Evolutionary conservation across 2,797 vertebrate genomes (phyloP).

Genomic region (Lagodon rhomboides): DNA sequence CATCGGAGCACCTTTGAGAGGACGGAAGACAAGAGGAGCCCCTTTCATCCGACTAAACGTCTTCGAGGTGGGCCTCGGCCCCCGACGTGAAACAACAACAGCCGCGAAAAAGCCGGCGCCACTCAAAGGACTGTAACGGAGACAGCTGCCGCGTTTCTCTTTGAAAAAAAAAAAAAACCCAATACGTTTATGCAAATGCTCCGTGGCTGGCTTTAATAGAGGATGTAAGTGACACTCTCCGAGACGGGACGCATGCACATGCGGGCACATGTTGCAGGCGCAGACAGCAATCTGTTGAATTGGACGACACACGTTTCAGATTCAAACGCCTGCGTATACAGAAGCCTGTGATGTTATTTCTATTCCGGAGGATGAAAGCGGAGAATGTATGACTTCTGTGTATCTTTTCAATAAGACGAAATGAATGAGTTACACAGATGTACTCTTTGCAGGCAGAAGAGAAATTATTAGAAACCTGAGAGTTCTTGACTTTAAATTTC

Average conservation of each 20-base stretch:
- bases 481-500: background rate
- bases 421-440: background rate
- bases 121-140: conserved; percentile 68
- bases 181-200: conserved; percentile 73
- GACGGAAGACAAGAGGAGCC: conserved; percentile 67
- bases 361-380: background rate
- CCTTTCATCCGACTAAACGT: conserved; percentile 72
- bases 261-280: conserved; percentile 1
- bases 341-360: background rate
- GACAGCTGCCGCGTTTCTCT: conserved; percentile 66
- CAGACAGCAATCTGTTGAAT: conserved; percentile 38
- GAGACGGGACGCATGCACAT: conserved; percentile 12
- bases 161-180: conserved; percentile 52
- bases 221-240: conserved; percentile 25
- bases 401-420: background rate
- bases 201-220: conserved; percentile 36
- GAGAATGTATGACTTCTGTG: background rate
- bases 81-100: conserved; percentile 74
- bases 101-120: conserved; percentile 54
- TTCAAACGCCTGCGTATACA: background rate
- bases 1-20: conserved; percentile 67
- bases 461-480: background rate
- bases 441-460: background rate
- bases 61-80: conserved; percentile 65
- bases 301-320: background rate